Evolutionary conservation across 2,888 invertebrate genomes (phyloP), one percentile per base, ranked within the genome.

Genomic region (Patella depressa): DNA sequence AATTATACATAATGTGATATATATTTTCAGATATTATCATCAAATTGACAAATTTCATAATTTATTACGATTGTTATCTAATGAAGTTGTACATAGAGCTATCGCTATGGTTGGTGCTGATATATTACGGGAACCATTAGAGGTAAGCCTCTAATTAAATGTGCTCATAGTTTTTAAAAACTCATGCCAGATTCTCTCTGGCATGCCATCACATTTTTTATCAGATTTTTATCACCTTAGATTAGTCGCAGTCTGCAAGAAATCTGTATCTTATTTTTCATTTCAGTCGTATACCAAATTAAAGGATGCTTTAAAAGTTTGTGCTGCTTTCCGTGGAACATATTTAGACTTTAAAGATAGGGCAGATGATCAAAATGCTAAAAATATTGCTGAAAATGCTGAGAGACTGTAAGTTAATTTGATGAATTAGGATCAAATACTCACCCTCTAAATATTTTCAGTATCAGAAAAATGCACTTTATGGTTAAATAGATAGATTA

Each of bases 251-350:
- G 45, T 5, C 45, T 45, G 9, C 45, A 45, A 45, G 45, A 45
- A 45, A 65, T 19, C 24, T 24, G 3, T 4, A 2, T 24, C 24
- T 55, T 29, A 24, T 17, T 53, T 34, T 53, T 78, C 34, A 76
- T 83, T 85, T 53, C 83, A 91, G 91, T 91, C 91, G 0, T 90
- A 90, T 78, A 83, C 88, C 57, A 91, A 91, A 79, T 78, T 91
- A 80, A 91, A 91, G 81, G 90, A 91, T 76, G 91, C 90, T 0
- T 80, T 91, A 75, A 81, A 89, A 54, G 90, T 91, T 17, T 91
- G 91, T 89, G 91, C 91, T 53, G 89, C 90, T n/a, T 91, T 91
- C 81, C 79, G 91, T 72, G 91, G 91, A 45, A 91, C 90, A 2
- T 91, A 91, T 80, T 83, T 91, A 73, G 91, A 91, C 83, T 90